Base-by-base conservation (phyloP, 2,888 invertebrate species). In the Steromphala cineraria region DNA sequence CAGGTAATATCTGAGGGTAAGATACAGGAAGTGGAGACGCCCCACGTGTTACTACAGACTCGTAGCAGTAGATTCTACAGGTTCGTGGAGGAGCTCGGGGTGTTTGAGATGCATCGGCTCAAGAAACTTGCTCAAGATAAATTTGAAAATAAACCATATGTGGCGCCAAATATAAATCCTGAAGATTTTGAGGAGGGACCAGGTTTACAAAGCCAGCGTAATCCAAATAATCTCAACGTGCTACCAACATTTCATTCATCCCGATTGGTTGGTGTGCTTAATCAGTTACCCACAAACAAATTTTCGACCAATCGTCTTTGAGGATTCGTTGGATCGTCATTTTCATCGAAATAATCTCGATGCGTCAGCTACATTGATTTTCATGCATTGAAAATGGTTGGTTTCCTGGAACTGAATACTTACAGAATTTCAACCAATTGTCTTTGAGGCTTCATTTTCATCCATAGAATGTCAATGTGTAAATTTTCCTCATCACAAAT, bases 21-120 rank as follows among this genome's bases (percentile, higher is more conserved):
- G 53, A 95, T 96, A 82, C 95, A 94, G 82, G 97, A 98, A 92
- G 95, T 96, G n/a, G 97, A 96, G 3, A 96, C 96, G 89, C 97
- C 98, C 0, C 95, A 95, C 90, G 94, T 95, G 88, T 89, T 94
- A 7, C 88, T 94, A 21, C 88, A 88, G 80, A 87, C 85, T 78
- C 67, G 80, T 31, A 81, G 71, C 79, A 84, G 85, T 71, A 75
- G 77, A 21, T 85, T 88, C 56, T 79, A 52, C 80, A 77, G 81
- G 53, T 78, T 88, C 62, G 82, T 84, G 17, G 84, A 85, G 36
- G 86, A 88, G 53, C 84, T 88, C 2, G 86, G 85, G 10, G 56
- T 81, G 28, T 81, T 80, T 0, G 85, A 87, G 56, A 36, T 83
- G 7, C 81, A 78, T 5, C 79, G 84, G 28, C 83, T 88, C 10